Evolutionary conservation across 2,113 vertebrate genomes (phyloP), one percentile per base, ranked within the genome.

Genomic region (Erythrolamprus reginae): DNA sequence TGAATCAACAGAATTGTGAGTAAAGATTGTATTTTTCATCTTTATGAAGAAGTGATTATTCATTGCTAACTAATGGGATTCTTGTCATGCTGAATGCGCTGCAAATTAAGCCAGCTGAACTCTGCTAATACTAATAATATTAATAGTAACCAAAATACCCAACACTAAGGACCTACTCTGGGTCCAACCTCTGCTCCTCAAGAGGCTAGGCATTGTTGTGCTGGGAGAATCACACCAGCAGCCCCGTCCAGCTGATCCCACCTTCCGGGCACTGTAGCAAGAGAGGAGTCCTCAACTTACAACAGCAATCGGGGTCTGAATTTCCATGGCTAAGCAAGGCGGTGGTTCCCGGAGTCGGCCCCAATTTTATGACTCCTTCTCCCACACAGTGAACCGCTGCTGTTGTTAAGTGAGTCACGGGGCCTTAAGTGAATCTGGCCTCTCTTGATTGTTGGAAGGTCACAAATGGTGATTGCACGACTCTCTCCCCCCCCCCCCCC

Each of bases 151-250:
- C n/a, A n/a, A n/a, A n/a, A n/a, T n/a, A n/a, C n/a, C n/a, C n/a
- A n/a, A n/a, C n/a, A n/a, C n/a, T n/a, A n/a, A 10, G 15, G 5
- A 47, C 0, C 5, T 45, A 50, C 42, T 19, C 61, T 38, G 45
- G 21, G 61, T 19, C 52, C 24, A 48, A 7, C 21, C 3, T 2
- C 83, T 3, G 47, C 24, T 17, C 47, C 3, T 47, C 19, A 2
- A 38, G 83, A 38, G 24, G 48, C 5, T 1, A 42, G 2, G 3
- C 55, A n/a, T 24, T 4, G 19, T 23, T 56, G 51, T 10, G 24
- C 3, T 8, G 0, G 33, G 47, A 47, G 0, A 51, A 12, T 4
- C 0, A 13, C 7, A 88, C 26, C 58, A 61, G 28, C 15, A 19
- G n/a, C n/a, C 0, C n/a, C n/a, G n/a, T 17, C 2, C 26, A 84